Base-by-base conservation (phyloP, 1,140 invertebrate species). In the Nephotettix cincticeps region DNA sequence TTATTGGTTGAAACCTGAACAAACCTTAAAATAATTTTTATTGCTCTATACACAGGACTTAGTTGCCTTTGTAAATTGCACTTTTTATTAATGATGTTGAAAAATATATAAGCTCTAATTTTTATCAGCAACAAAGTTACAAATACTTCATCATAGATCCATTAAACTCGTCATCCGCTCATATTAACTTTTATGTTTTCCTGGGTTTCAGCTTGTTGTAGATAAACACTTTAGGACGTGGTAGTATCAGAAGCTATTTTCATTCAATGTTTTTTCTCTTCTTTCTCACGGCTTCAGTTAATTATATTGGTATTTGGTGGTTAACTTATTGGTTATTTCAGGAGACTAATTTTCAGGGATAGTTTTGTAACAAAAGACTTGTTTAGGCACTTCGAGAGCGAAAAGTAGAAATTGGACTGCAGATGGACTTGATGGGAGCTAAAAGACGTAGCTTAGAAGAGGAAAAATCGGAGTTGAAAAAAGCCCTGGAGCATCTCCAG, bases 351-450 rank as follows among this genome's bases (percentile, higher is more conserved):
- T 67, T 65, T 67, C n/a, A n/a, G 68, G 14, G 65, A 63, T 66
- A 58, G 21, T 69, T 66, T 45, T 25, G 17, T 63, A 69, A 29
- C 54, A 63, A 40, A 40, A 40, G 6, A 6, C 36, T 43, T 51
- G 36, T 29, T 2, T 66, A 86, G 88, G 86, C 86, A 0, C 85
- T 90, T 83, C 84, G 84, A 78, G 89, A 90, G 78, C 81, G 89
- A 9, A 80, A 84, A 70, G 77, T 86, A 0, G 88, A 91, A 75
- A 87, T 90, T 43, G 78, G 82, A 21, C 83, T 83, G 1, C 83
- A 86, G 2, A 86, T 84, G 72, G 86, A 88, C 68, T 82, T 88
- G 68, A 79, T 90, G 58, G 76, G 72, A 6, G 79, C 85, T 0
- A 84, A 89, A 75, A 86, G 84, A 73, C 83, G 87, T 51, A 79